These are phyloP conservation scores for Aulostomus chinensis DNA, from an alignment of 2,797 vertebrate genomes.

Conservation along the genomic window DNA sequence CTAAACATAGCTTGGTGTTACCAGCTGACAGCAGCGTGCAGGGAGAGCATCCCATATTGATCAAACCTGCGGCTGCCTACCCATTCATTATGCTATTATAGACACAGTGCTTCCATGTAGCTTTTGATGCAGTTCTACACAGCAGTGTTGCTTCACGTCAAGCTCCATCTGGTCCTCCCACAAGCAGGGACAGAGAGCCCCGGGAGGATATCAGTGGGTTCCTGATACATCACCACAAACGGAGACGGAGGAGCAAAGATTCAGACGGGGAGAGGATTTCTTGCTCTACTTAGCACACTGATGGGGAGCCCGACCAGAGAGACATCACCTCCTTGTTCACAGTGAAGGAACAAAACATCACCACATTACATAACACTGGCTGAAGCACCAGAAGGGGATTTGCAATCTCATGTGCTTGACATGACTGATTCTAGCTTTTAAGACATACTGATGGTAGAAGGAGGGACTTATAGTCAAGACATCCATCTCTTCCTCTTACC, in stretches of 20 bases:
- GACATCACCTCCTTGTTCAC: slow-evolving; percentile 43
- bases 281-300: slow-evolving; percentile 58
- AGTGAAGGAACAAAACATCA: slow-evolving; percentile 28
- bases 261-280: slow-evolving; percentile 44
- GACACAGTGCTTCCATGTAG: slow-evolving; percentile 21
- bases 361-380: slow-evolving; percentile 50
- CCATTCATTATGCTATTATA: too few species aligned
- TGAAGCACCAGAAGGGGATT: slow-evolving; percentile 33
- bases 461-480: neutral
- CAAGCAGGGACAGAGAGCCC: slow-evolving; percentile 44
- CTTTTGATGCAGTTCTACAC: slow-evolving; percentile 32
- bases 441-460: neutral
- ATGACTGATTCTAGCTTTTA: slow-evolving; percentile 18
- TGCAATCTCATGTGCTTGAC: slow-evolving; percentile 24
- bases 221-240: slow-evolving; percentile 37
- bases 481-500: slow-evolving; percentile 2
- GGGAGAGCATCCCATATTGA: too few species aligned
- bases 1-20: too few species aligned
- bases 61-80: too few species aligned
- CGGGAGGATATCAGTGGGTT: slow-evolving; percentile 35
- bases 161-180: slow-evolving; percentile 63
- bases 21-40: too few species aligned
- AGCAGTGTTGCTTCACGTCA: slow-evolving; percentile 32
- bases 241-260: slow-evolving; percentile 13
- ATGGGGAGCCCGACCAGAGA: slow-evolving; percentile 30